A percentile compares a stretch with the other conserved stretches of the same genome.
Evolutionary conservation across 2,888 invertebrate genomes (phyloP).

Genomic region (Epinotia ramella): DNA sequence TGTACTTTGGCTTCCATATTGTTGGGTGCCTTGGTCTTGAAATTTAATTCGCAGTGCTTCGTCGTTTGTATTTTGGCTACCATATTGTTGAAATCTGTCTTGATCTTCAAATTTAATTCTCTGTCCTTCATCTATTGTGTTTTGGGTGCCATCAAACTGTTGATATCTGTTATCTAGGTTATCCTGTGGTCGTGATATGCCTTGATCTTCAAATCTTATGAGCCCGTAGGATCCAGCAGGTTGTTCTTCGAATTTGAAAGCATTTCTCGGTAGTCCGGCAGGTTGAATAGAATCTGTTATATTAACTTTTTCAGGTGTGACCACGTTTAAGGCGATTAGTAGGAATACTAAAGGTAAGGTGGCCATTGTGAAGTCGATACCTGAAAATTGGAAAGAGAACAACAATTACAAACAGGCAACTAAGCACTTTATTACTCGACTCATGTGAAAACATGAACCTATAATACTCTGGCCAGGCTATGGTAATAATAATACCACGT

Average conservation of each 20-base stretch:
- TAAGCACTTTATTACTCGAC: too few relatives aligned
- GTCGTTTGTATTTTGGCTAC: conserved; percentile 4
- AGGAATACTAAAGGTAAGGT: neutral
- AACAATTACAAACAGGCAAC: too few relatives aligned
- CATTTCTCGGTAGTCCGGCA: conserved; percentile 37
- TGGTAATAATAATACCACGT: too few relatives aligned
- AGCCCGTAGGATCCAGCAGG: conserved; percentile 20
- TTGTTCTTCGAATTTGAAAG: conserved; percentile 54
- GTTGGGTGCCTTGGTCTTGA: conserved; percentile 44
- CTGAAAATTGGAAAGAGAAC: neutral
- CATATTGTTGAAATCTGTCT: conserved; percentile 44
- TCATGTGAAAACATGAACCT: too few relatives aligned
- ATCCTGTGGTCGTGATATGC: neutral
- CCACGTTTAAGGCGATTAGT: neutral
- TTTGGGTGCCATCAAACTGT: conserved; percentile 12
- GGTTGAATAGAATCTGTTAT: neutral
- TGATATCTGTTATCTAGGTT: conserved; percentile 7
- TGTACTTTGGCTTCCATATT: conserved; percentile 9
- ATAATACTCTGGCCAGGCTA: too few relatives aligned
- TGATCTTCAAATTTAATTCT: conserved; percentile 52
- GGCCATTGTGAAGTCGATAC: conserved; percentile 21
- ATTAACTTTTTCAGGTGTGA: neutral
- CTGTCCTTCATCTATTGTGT: conserved; percentile 2
- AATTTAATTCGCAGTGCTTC: conserved; percentile 42
- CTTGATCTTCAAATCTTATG: conserved; percentile 37